Base-by-base conservation (phyloP, 2,113 vertebrate genomes). In the Hiodon tergisus region DNA sequence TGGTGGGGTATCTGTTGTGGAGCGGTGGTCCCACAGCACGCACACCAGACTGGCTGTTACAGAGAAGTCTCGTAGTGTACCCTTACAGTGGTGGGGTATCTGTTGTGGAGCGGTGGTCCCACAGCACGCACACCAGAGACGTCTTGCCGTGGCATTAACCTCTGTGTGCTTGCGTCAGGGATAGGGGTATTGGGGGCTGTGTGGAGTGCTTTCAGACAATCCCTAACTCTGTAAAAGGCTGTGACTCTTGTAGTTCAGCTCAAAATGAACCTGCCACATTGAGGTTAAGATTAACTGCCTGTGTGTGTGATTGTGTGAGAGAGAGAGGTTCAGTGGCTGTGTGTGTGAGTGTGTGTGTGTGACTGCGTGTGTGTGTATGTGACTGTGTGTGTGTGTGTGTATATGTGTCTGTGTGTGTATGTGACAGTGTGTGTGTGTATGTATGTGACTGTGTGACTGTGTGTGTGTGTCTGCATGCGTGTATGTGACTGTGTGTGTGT, bases 371-470 rank as follows among this genome's bases (percentile, higher is more conserved):
- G 31, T 31, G 31, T 31, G 31, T 31, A 2, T 31, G 31, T 31
- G 31, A 31, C 31, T 31, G 55, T 52, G 68, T 17, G 2, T 14
- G 51, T 13, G 55, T 52, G 68, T 17, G 2, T 14, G 51, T 13
- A 8, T 53, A 65, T 52, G n/a, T 7, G 11, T 57, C n/a, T 69
- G 46, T 31, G 31, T 31, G 31, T 31, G 31, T 31, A 31, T 31
- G 31, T 31, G 31, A 31, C 31, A 31, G 48, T 65, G 58, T 74
- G 62, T 74, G 16, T 77, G 55, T 73, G 63, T 61, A 47, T 59
- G 70, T 69, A 7, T 58, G 31, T 31, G 31, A 1, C 1, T 31
- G 2, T 31, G 31, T 31, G 31, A n/a, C n/a, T n/a, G 31, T 31
- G 31, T 31, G 31, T 31, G 2, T 31, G 31, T 31, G 31, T 31